Evolutionary conservation across 2,113 vertebrate species (phyloP).

Genomic region (Pterophyllum scalare): DNA sequence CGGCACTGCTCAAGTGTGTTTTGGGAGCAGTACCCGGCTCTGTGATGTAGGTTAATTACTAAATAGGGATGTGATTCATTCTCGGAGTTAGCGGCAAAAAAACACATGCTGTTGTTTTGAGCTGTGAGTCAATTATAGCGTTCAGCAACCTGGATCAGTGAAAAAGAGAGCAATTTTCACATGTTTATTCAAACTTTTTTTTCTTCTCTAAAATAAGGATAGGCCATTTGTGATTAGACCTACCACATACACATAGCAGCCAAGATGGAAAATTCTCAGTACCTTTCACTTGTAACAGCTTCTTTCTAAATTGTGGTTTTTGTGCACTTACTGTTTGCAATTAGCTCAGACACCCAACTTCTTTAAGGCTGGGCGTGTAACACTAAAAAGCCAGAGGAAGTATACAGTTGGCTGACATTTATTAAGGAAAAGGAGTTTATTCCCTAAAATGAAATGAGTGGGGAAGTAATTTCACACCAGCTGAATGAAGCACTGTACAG

Average conservation of each 20-base stretch:
- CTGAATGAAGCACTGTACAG: background rate
- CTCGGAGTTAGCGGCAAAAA: background rate
- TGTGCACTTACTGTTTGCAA: background rate
- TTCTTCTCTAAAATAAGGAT: background rate
- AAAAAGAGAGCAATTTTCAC: background rate
- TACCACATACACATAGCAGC: background rate
- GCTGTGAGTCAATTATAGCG: background rate
- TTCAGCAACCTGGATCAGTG: background rate
- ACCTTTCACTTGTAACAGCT: background rate
- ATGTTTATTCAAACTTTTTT: background rate
- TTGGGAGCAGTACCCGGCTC: background rate
- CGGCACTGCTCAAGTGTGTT: too few species aligned
- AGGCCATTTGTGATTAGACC: background rate
- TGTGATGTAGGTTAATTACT: conserved; percentile 1
- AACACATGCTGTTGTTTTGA: background rate
- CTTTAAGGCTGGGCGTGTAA: background rate
- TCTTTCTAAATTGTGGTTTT: background rate
- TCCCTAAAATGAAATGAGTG: background rate
- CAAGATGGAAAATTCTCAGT: background rate
- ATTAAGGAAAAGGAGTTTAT: background rate
- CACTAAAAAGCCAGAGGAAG: background rate
- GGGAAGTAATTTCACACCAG: background rate
- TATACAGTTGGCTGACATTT: background rate
- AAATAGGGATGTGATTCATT: background rate
- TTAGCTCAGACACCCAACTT: background rate